Conservation (phyloP, 2,888 invertebrate species). For the Euplagia quadripunctaria region DNA sequence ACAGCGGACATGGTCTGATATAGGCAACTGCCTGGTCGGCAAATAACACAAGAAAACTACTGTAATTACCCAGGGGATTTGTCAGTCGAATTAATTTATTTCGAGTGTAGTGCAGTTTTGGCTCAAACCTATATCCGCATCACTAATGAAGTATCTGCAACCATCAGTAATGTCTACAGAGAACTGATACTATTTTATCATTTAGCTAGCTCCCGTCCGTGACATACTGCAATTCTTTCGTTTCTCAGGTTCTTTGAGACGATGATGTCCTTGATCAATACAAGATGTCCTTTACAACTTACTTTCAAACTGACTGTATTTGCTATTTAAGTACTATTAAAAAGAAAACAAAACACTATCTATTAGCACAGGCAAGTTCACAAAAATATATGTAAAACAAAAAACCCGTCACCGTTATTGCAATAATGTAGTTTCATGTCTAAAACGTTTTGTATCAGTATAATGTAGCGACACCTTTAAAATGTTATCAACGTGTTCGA, state of each 20-base stretch:
- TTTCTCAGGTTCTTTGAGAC: neutral
- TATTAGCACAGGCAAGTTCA: neutral
- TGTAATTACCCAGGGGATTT: neutral
- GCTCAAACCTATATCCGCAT: neutral
- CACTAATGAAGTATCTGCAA: neutral
- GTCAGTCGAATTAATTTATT: neutral
- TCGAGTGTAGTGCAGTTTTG: neutral
- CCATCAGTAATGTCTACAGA: neutral
- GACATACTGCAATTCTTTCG: neutral
- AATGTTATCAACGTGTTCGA: constrained; percentile 15
- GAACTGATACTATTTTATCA: neutral
- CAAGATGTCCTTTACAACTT: neutral
- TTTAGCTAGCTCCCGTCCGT: neutral
- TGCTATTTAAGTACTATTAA: neutral
- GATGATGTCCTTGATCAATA: neutral
- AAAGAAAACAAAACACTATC: neutral
- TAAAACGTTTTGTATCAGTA: neutral
- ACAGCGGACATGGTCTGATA: too few relatives aligned
- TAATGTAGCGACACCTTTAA: constrained; percentile 8
- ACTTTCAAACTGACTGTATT: neutral
- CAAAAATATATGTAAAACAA: neutral
- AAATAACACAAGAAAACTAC: too few relatives aligned
- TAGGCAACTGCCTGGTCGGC: too few relatives aligned
- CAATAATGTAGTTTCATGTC: neutral
- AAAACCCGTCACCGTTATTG: neutral